Evolutionary conservation across 2,797 vertebrate genomes (phyloP).

Genomic region (Sus cebifrons): DNA sequence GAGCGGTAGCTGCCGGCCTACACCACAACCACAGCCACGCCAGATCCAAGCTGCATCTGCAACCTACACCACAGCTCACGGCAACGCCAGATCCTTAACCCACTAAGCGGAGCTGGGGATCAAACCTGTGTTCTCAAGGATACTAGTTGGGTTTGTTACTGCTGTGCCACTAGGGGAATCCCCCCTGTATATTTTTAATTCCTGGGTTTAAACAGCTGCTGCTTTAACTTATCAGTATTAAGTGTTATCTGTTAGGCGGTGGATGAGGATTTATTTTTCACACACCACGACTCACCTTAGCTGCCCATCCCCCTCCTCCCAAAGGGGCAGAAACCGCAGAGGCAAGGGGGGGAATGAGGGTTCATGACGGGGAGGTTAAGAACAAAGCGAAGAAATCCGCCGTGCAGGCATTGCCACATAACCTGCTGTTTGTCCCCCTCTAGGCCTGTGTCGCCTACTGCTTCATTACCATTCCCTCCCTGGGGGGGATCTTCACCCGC

Average conservation of each 20-base stretch:
- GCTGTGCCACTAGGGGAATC: too few relatives aligned
- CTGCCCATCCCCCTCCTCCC: not conserved
- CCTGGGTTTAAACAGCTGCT: not conserved
- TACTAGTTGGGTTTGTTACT: too few relatives aligned
- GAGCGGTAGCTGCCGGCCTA: too few relatives aligned
- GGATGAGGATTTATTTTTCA: not conserved
- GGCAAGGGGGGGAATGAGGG: not conserved
- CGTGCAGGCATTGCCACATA: too few relatives aligned
- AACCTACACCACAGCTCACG: too few relatives aligned
- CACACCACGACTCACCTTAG: accelerated
- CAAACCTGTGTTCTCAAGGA: too few relatives aligned
- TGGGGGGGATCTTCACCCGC: slow-evolving; percentile 96
- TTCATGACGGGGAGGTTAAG: not conserved
- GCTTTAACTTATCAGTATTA: not conserved
- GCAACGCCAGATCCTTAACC: too few relatives aligned
- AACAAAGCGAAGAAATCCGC: too few relatives aligned
- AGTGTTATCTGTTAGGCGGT: not conserved
- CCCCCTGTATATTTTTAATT: not conserved
- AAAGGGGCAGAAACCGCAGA: not conserved
- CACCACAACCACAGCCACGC: too few relatives aligned
- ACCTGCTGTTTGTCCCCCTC: not conserved
- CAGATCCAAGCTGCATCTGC: too few relatives aligned
- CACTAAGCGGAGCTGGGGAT: too few relatives aligned
- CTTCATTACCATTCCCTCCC: slow-evolving; percentile 98
- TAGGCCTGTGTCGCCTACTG: slow-evolving; percentile 99